phyloP scores from a whole-genome alignment of 2,113 vertebrate genomes.

The Aviceda subcristata region DNA sequence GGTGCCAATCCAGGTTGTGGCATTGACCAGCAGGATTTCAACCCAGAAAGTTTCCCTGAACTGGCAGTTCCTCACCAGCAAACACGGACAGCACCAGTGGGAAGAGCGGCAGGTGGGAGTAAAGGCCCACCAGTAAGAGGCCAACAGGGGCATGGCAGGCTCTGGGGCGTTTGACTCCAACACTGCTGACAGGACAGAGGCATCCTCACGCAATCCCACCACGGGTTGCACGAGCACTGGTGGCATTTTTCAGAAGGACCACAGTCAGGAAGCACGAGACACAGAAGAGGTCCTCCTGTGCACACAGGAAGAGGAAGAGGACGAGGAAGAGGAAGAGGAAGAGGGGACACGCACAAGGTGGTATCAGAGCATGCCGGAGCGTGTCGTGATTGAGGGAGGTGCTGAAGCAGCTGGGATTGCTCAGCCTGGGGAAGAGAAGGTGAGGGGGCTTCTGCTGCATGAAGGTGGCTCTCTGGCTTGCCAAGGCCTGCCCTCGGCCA shows the following conservation, averaged over 20 bases:
- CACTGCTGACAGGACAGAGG: background rate
- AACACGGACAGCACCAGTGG: background rate
- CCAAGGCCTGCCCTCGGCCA: background rate
- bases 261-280: too few relatives aligned
- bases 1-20: background rate
- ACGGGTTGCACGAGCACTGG: too few relatives aligned
- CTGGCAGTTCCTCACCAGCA: background rate
- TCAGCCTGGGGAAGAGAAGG: background rate
- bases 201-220: too few relatives aligned
- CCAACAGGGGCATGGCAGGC: background rate
- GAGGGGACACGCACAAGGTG: too few relatives aligned
- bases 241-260: too few relatives aligned
- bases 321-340: too few relatives aligned
- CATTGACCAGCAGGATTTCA: background rate
- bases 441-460: background rate
- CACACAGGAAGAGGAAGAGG: too few relatives aligned
- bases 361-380: background rate
- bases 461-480: background rate
- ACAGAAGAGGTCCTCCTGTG: too few relatives aligned
- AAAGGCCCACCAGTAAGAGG: background rate
- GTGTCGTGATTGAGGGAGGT: background rate
- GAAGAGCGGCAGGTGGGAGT: background rate
- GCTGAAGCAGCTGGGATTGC: background rate
- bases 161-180: background rate
- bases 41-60: background rate